A percentile compares a stretch with the other conserved stretches of the same genome.
phyloP scores from a whole-genome alignment of 2,888 invertebrate genomes.

The Leptopterna dolabrata region DNA sequence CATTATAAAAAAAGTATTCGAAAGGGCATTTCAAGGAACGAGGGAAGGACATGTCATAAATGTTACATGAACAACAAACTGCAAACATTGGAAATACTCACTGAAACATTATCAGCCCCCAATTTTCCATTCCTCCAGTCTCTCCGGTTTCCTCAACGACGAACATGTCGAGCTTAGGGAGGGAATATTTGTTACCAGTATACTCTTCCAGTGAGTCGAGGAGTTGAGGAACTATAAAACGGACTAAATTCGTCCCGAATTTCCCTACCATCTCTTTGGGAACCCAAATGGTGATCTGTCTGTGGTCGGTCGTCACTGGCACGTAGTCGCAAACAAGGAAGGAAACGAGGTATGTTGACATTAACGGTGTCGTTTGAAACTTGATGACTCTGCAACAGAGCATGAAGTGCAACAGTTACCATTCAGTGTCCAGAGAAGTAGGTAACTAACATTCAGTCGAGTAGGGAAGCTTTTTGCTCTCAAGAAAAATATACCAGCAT shows the following conservation, averaged over 20 bases:
- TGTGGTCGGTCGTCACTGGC: not conserved
- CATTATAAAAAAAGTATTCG: too few species aligned
- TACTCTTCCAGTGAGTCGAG: conserved; percentile 78
- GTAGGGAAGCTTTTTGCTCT: too few species aligned
- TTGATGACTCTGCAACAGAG: conserved; percentile 70
- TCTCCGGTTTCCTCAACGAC: conserved; percentile 86
- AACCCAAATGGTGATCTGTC: conserved; percentile 64
- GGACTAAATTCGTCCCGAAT: conserved; percentile 79
- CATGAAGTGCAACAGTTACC: too few species aligned
- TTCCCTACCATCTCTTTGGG: conserved; percentile 71
- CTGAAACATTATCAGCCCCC: conserved; percentile 79
- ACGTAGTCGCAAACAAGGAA: conserved; percentile 69
- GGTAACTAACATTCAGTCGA: too few species aligned
- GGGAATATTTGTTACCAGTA: conserved; percentile 78
- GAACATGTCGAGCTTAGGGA: conserved; percentile 89
- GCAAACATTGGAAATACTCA: too few species aligned
- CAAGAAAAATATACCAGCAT: too few species aligned
- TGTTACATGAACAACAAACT: too few species aligned
- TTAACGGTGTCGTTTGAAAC: conserved; percentile 80
- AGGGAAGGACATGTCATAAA: too few species aligned
- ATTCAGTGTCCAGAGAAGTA: too few species aligned
- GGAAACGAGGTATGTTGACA: conserved; percentile 94
- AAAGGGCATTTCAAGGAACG: too few species aligned
- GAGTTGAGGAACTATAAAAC: conserved; percentile 72
- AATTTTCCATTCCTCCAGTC: conserved; percentile 88